Base-by-base conservation (phyloP, 2,888 invertebrate genomes). In the Mechanitis messenoides region DNA sequence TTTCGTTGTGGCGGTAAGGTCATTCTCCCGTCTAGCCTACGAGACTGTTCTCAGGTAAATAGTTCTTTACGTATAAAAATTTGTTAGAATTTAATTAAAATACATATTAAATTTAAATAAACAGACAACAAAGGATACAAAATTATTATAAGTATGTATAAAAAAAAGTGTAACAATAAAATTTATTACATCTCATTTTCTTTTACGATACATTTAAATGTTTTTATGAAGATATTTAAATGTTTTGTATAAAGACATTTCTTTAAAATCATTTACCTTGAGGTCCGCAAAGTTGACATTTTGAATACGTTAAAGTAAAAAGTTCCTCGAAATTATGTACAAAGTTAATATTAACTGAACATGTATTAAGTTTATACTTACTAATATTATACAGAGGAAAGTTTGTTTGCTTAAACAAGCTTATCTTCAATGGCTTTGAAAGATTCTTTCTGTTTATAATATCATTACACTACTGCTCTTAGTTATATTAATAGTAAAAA, bases 11-110 rank as follows among this genome's bases (percentile, higher is more conserved):
- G 20, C 69, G 67, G 68, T 67, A 68, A 73, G 75, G 74, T 72
- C 75, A 72, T 76, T 75, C 70, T 66, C 74, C 72, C 66, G 62
- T 59, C 62, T 61, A 61, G 62, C 61, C 59, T 59, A 65, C 62
- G 59, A 67, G 67, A 65, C 67, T 55, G 60, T 66, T 68, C 62
- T 63, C 64, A 62, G 63, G 65, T 66, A 67, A 68, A 64, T 69
- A 68, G 68, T 68, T 69, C 60, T 62, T 63, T 46, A 56, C 42
- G 47, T 57, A 20, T 20, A 20, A 20, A 20, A 20, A 20, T 20
- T 20, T 20, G 20, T 20, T 20, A 20, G 20, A 20, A 20, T 20
- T 20, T 20, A 20, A 20, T 20, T 20, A 20, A 20, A 20, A 20
- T 20, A 20, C 20, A 20, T 20, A 20, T 20, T 20, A 20, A 20